Percentiles rank a stretch among this genome's conserved stretches.
Evolutionary conservation across 2,797 vertebrate species (phyloP).

Genomic region (Vireo griseus): DNA sequence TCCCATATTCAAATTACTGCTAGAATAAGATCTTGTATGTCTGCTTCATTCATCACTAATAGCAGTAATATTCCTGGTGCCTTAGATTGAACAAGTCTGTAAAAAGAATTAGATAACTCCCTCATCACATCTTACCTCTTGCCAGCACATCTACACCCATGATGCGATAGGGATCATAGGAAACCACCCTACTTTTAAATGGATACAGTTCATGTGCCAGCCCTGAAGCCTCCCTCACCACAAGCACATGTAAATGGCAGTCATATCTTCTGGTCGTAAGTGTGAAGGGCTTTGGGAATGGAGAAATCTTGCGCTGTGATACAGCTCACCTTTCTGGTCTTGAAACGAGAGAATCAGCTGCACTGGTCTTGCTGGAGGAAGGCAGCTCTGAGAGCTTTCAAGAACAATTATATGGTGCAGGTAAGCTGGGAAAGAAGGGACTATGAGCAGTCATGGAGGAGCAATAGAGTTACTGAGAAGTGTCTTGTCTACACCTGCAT

Average conservation of each 20-base stretch:
- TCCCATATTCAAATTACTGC: not conserved
- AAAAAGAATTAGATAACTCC: not conserved
- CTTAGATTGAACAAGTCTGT: not conserved
- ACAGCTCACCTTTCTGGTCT: not conserved
- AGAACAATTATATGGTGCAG: not conserved
- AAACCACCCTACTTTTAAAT: not conserved
- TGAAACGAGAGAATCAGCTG: not conserved
- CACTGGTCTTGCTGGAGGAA: not conserved
- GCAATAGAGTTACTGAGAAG: not conserved
- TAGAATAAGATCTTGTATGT: not conserved
- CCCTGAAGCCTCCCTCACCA: not conserved
- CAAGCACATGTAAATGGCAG: not conserved
- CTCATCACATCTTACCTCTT: not conserved
- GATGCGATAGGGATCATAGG: accelerated
- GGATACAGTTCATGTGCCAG: not conserved
- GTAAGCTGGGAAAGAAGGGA: not conserved
- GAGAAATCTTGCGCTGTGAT: not conserved
- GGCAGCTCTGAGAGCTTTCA: not conserved
- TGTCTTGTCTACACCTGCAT: not conserved
- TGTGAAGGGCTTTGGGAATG: not conserved
- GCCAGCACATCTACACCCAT: not conserved
- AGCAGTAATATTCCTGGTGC: not conserved
- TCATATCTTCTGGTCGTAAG: not conserved
- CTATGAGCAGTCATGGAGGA: not conserved
- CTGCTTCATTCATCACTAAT: not conserved